Evolutionary conservation across 2,888 invertebrate genomes (phyloP).

Genomic region (Hypercompe scribonia): DNA sequence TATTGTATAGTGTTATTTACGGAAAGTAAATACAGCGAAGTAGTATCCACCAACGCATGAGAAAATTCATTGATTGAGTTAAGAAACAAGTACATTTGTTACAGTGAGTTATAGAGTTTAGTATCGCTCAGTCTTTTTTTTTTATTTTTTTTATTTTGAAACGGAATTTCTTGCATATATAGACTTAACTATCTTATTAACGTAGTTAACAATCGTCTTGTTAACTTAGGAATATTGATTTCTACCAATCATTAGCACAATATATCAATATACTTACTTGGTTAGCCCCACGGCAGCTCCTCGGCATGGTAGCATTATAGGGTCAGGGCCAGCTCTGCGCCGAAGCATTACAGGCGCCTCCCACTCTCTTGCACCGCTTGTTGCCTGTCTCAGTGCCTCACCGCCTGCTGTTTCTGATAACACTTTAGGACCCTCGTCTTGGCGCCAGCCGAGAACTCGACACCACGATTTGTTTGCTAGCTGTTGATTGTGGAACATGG

Average conservation of each 20-base stretch:
- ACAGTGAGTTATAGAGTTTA: neutral
- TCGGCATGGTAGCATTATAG: conserved; percentile 80
- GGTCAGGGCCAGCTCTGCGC: conserved; percentile 93
- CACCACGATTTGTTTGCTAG: conserved; percentile 96
- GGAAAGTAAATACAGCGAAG: too few species aligned
- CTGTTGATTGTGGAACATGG: conserved; percentile 73
- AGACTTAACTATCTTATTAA: neutral
- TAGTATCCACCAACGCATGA: too few species aligned
- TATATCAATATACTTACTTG: conserved; percentile 58
- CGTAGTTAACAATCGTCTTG: neutral
- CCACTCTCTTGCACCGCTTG: conserved; percentile 89
- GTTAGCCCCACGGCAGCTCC: conserved; percentile 76
- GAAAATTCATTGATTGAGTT: too few species aligned
- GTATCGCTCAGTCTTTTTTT: neutral
- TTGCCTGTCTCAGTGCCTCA: conserved; percentile 84
- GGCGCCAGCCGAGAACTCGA: conserved; percentile 90
- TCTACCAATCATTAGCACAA: neutral
- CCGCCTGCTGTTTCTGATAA: conserved; percentile 78
- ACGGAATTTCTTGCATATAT: too few species aligned
- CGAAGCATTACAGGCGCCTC: conserved; percentile 92
- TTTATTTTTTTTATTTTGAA: too few species aligned
- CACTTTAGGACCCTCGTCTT: conserved; percentile 72
- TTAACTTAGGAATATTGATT: neutral
- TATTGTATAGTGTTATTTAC: too few species aligned
- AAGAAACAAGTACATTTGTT: neutral